Evolutionary conservation across 1,140 invertebrate species (phyloP), one percentile per base, ranked within the genome.

Genomic region (Papilio dardanus): DNA sequence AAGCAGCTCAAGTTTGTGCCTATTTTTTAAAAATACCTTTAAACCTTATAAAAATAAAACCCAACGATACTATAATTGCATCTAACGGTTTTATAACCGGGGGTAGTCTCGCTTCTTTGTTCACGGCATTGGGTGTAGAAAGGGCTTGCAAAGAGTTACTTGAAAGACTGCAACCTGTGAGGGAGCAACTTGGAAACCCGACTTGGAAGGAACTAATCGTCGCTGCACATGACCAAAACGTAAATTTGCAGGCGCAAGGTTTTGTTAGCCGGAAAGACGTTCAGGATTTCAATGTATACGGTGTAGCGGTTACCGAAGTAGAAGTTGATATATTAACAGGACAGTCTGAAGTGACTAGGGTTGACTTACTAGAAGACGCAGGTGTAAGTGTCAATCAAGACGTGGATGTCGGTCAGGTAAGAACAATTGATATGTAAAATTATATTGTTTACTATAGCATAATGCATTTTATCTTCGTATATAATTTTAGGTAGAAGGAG

Each of bases 331-430:
- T 97, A n/a, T 88, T 97, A 14, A 97, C 96, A 3, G 96, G 96
- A 50, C 95, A 97, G 83, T 94, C 94, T 77, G 81, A 95, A 76
- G 88, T 97, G 12, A 89, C 88, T 3, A 93, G 96, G 78, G 96
- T 97, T 0, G 97, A 97, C 91, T 85, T 98, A 67, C 79, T 96
- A 14, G 96, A 97, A 91, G 97, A 97, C 88, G 94, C 94, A n/a
- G 97, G 97, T 0, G 91, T 94, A 37, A 96, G 96, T 90, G 80
- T 97, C 46, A 97, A 94, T 89, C 97, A 97, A 0, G 90, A 95
- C 78, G 92, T 98, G 40, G 97, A 98, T 89, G 92, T 98, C 58
- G 97, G 97, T 33, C 97, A 99, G 92, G 88, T 95, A 77, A 86
- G 79, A 24, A 54, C 3, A 69, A 42, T 28, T 35, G 1, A 46